phyloP scores from a whole-genome alignment of 1,140 invertebrate species.

The Drosophila sproati region DNA sequence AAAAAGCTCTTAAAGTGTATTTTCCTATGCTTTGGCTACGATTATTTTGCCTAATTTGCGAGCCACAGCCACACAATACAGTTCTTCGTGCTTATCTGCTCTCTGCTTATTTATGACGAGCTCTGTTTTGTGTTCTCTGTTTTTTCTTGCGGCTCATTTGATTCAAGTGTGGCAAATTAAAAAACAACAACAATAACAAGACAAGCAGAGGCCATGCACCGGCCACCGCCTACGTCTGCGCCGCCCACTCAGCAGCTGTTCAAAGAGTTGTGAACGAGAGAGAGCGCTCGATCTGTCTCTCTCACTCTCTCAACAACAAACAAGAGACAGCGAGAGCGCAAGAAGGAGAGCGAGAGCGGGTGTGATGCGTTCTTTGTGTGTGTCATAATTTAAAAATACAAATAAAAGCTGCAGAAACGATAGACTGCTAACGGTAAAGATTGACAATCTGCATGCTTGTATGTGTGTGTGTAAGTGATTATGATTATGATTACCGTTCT shows the following conservation, averaged over 20 bases:
- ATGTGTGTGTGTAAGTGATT: conserved; percentile 11
- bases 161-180: conserved; percentile 53
- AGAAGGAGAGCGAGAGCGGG: conserved; percentile 19
- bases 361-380: conserved; percentile 43
- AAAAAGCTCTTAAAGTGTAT: conserved; percentile 61
- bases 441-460: conserved; percentile 38
- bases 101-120: conserved; percentile 46
- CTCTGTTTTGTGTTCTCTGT: conserved; percentile 22
- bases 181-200: conserved; percentile 31
- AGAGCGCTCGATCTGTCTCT: not conserved
- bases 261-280: conserved; percentile 41
- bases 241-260: conserved; percentile 76
- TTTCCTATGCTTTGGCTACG: conserved; percentile 55
- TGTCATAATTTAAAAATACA: conserved; percentile 81
- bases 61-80: conserved; percentile 10
- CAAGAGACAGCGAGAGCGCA: conserved; percentile 7
- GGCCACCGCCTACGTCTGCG: conserved; percentile 46
- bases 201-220: conserved; percentile 4
- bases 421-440: conserved; percentile 63
- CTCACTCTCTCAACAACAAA: not conserved
- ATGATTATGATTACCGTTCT: conserved; percentile 60
- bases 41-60: conserved; percentile 72
- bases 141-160: conserved; percentile 56
- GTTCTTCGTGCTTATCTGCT: conserved; percentile 21
- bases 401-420: conserved; percentile 51